These are phyloP conservation scores for Brachypodius melanocephalos DNA, from an alignment of 2,113 vertebrate genomes.

Conservation along the genomic window DNA sequence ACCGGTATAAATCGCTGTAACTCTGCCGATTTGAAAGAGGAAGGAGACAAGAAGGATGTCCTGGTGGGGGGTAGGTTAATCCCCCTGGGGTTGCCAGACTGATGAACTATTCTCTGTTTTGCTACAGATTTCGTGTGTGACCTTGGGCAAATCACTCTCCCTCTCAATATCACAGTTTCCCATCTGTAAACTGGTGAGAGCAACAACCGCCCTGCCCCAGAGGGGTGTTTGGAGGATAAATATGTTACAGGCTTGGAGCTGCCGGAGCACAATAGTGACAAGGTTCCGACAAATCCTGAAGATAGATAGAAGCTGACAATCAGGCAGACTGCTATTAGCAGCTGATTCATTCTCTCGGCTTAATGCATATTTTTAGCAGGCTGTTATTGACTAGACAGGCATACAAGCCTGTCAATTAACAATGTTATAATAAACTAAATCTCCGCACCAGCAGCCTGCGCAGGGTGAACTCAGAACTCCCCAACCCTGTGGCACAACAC, in stretches of 20 bases:
- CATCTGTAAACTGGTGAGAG: conserved; percentile 57
- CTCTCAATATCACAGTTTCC: conserved; percentile 37
- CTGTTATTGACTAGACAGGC: conserved; percentile 59
- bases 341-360: conserved; percentile 56
- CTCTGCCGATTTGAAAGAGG: not conserved
- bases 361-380: conserved; percentile 63
- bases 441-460: not conserved
- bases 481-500: not conserved
- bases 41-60: conserved; percentile 41
- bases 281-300: conserved; percentile 16
- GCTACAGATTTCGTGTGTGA: conserved; percentile 38
- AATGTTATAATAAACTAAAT: conserved; percentile 43
- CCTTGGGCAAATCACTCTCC: conserved; percentile 46
- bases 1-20: not conserved
- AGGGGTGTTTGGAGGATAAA: conserved; percentile 63
- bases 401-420: conserved; percentile 51
- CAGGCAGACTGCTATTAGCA: conserved; percentile 55
- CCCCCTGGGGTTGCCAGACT: not conserved
- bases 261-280: not conserved
- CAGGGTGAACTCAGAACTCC: conserved; percentile 7
- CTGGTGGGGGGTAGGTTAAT: conserved; percentile 4
- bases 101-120: conserved; percentile 25
- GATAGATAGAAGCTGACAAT: conserved; percentile 58
- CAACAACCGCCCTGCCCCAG: conserved; percentile 59
- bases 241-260: conserved; percentile 39